phyloP scores from a whole-genome alignment of 2,113 vertebrate genomes.

The Theropithecus gelada region DNA sequence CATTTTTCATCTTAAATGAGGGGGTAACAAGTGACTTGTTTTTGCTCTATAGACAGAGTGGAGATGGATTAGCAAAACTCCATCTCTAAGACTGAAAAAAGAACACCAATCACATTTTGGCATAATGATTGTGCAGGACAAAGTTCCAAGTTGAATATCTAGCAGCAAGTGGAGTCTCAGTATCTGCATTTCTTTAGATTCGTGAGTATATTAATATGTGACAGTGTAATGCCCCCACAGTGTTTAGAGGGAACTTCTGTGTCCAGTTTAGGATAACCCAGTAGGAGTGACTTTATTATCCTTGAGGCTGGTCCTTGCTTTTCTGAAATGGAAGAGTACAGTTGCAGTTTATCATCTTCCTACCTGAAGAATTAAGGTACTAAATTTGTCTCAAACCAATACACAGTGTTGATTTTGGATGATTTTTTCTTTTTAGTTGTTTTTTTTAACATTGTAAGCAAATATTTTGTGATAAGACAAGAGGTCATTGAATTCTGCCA shows the following conservation, averaged over 20 bases:
- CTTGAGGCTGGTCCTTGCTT: neutral
- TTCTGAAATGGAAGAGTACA: neutral
- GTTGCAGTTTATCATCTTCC: neutral
- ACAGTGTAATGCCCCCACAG: neutral
- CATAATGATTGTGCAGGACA: neutral
- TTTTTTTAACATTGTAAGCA: neutral
- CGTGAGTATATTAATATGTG: neutral
- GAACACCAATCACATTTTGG: neutral
- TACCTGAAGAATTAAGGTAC: neutral
- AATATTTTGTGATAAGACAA: neutral
- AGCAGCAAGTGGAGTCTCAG: neutral
- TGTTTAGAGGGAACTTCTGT: neutral
- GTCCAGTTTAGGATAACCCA: neutral
- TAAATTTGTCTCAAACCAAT: neutral
- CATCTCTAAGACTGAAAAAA: neutral
- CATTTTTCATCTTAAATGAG: neutral
- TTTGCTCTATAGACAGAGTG: neutral
- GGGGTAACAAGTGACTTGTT: neutral
- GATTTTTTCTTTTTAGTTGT: neutral
- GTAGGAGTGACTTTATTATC: neutral
- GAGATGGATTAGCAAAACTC: neutral
- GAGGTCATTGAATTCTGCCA: neutral
- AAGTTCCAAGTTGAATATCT: neutral
- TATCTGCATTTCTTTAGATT: neutral
- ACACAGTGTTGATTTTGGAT: neutral